A percentile compares a stretch with the other conserved stretches of the same genome.
phyloP scores from a whole-genome alignment of 1,140 invertebrate species.

The Hermetia illucens region DNA sequence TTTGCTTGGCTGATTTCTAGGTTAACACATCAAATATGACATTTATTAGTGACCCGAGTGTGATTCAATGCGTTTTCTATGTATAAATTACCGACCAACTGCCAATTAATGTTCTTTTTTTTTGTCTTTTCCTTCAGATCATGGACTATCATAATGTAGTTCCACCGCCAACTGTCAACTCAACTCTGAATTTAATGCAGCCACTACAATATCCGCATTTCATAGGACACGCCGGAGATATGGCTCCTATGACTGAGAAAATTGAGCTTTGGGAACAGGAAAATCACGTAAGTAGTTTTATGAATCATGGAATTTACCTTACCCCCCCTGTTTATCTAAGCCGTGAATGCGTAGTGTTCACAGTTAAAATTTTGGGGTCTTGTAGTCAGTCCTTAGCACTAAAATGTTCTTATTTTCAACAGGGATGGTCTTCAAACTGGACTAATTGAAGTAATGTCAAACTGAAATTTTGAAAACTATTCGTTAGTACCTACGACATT shows the following conservation, averaged over 20 bases:
- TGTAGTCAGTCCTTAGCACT: too few relatives aligned
- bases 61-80: too few relatives aligned
- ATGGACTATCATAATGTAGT: slow-evolving; percentile 27
- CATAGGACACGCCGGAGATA: slow-evolving; percentile 15
- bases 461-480: background rate
- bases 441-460: slow-evolving; percentile 18
- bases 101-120: too few relatives aligned
- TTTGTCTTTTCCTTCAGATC: background rate
- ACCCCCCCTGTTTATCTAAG: too few relatives aligned
- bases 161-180: slow-evolving; percentile 15
- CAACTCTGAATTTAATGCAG: slow-evolving; percentile 23
- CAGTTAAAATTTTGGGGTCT: too few relatives aligned
- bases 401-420: slow-evolving; percentile 5
- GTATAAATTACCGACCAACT: too few relatives aligned
- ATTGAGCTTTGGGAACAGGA: slow-evolving; percentile 29
- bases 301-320: too few relatives aligned
- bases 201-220: slow-evolving; percentile 22
- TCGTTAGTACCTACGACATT: too few relatives aligned
- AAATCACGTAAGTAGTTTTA: slow-evolving; percentile 21
- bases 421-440: slow-evolving; percentile 27
- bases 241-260: slow-evolving; percentile 22
- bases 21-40: too few relatives aligned
- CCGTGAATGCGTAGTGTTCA: too few relatives aligned
- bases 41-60: too few relatives aligned
- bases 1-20: too few relatives aligned